Evolutionary conservation across 2,113 vertebrate species (phyloP), one percentile per base, ranked within the genome.

Genomic region (Cyanistes caeruleus): DNA sequence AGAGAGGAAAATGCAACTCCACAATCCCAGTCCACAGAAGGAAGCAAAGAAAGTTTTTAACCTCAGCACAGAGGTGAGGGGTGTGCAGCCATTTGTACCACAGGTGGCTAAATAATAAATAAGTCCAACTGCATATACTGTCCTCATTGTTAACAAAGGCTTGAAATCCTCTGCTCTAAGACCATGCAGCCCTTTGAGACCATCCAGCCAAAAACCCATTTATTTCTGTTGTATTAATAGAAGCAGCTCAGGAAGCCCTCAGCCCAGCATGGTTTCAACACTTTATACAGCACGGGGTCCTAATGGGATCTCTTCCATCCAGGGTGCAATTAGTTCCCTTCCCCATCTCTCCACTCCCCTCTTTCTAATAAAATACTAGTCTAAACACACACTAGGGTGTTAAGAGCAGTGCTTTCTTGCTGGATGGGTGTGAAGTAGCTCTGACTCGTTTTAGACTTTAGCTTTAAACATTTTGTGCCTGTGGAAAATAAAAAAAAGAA

Each of bases 141-240:
- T 39, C 28, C 46, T 92, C 67, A 22, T 41, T 94, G 85, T 52
- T 93, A 93, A 84, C 37, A 84, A 23, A 78, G 64, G 44, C 73
- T 92, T 87, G 64, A 90, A 96, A 93, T 68, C 14, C 43, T 89
- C 56, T 94, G 79, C 68, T 75, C 49, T 68, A 82, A 95, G 64
- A 44, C 68, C 62, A 51, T 69, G 41, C 44, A 87, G 44, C 44
- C 89, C 86, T 90, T 44, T 59, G 91, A 96, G 93, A 84, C 73
- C 74, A 79, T 69, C 46, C 59, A 95, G 75, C 35, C 69, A 58
- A 81, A 93, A 92, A 0, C 21, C 21, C 83, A 78, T 89, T 90
- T 88, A 75, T 93, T 94, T 90, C 88, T 78, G 63, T 35, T 56
- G 49, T 96, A 94, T 97, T 93, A 82, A 73, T 81, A 95, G 95